Base-by-base conservation (phyloP, 2,797 vertebrate genomes). In the Labeo calbasu region DNA sequence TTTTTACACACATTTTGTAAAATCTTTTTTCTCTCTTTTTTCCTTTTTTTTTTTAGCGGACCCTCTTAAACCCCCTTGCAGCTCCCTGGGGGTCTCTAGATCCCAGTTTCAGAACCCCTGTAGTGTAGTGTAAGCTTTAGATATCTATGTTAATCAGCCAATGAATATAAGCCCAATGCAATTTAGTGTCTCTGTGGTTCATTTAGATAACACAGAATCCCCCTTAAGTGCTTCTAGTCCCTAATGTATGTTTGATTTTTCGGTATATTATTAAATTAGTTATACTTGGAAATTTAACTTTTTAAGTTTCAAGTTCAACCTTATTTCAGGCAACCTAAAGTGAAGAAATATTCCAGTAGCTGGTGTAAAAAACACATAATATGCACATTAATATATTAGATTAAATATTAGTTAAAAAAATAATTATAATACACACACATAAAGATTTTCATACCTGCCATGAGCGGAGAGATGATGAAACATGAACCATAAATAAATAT, bases 401-500 rank as follows among this genome's bases (percentile, higher is more conserved):
- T 21, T 36, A 81, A 28, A 46, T 28, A 73, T 65, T 65, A 17
- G 14, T 9, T 65, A 8, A 32, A 65, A 17, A 32, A 11, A 21
- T 25, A 63, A 65, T 28, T 15, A 73, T 23, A 68, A 40, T 40
- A 50, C 3, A 53, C 15, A 53, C 21, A 43, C 2, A 59, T 11
- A 32, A 43, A 23, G 15, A 65, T 70, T 23, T 50, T 53, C 83
- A 73, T 88, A 90, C 88, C 87, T 63, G 71, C 50, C 25, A 21
- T 28, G 19, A 73, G 32, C 2, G 78, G 65, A 82, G 90, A 65
- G 55, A 90, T 86, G n/a, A 77, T 17, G 88, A 83, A 69, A 75
- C 36, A 86, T 63, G 79, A 14, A 72, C 86, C 63, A 79, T 87
- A 73, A 73, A 90, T 1, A 14, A 93, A 68, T 77, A 91, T 59